These are phyloP conservation scores for Eptatretus atami DNA, from an alignment of 2,797 vertebrate genomes.

Conservation along the genomic window DNA sequence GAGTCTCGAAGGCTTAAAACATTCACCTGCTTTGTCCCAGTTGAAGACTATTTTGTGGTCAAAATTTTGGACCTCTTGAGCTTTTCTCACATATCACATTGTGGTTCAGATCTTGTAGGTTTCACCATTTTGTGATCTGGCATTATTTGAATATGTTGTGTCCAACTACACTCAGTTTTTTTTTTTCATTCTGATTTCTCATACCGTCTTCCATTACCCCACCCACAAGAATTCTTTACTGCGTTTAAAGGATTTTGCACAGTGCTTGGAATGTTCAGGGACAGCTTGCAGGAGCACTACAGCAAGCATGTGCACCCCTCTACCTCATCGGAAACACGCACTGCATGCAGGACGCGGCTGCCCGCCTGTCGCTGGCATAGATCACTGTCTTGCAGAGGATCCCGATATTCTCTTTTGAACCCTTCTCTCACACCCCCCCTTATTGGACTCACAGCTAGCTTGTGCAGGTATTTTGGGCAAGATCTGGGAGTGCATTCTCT, in stretches of 20 bases:
- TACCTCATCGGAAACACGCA: slow-evolving; percentile 25
- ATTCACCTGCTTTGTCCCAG: no score
- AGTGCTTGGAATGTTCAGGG: slow-evolving; percentile 58
- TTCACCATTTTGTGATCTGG: no score
- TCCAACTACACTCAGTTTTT: no score
- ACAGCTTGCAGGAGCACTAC: slow-evolving; percentile 67
- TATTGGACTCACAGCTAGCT: slow-evolving; percentile 49
- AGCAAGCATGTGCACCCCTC: slow-evolving; percentile 40
- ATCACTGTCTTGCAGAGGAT: slow-evolving; percentile 32
- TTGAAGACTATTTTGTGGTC: no score
- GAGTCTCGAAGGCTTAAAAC: no score
- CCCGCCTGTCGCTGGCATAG: slow-evolving; percentile 41
- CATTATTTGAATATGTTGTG: no score
- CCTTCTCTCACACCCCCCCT: slow-evolving; percentile 23
- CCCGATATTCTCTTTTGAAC: slow-evolving; percentile 22
- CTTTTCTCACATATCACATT: no score
- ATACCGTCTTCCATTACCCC: not conserved
- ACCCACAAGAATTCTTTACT: slow-evolving; percentile 46
- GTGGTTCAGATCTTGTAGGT: no score
- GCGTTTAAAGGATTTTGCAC: slow-evolving; percentile 34
- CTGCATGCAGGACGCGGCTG: slow-evolving; percentile 62
- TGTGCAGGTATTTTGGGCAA: slow-evolving; percentile 31
- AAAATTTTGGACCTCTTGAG: no score
- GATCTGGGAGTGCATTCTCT: no score
- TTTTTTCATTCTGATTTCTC: no score